phyloP scores from a whole-genome alignment of 2,113 vertebrate species.

The Tylochromis polylepis region DNA sequence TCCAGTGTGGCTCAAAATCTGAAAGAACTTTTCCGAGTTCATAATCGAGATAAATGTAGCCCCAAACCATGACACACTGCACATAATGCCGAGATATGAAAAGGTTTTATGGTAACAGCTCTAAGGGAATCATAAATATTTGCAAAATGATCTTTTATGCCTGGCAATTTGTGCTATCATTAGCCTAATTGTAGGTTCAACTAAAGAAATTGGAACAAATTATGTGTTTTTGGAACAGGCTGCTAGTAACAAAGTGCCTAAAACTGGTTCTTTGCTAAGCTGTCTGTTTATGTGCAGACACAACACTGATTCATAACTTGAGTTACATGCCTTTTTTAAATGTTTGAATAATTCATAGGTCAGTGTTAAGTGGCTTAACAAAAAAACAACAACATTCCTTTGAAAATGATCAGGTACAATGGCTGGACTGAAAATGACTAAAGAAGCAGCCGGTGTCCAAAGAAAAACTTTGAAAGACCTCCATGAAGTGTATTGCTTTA shows the following conservation, averaged over 20 bases:
- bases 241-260: background rate
- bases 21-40: background rate
- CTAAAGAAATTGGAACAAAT: background rate
- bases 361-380: background rate
- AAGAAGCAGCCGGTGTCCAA: background rate
- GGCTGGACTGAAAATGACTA: background rate
- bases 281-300: background rate
- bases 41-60: background rate
- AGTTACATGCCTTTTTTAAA: background rate
- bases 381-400: background rate
- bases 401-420: background rate
- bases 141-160: background rate
- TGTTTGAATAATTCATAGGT: background rate
- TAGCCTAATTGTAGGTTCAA: background rate
- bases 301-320: background rate
- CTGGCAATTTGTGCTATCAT: background rate
- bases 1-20: background rate
- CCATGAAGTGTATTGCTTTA: background rate
- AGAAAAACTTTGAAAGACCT: background rate
- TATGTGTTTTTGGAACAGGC: background rate
- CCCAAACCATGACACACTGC: background rate
- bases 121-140: background rate
- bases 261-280: background rate
- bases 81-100: background rate
- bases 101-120: background rate